Conservation (phyloP, 1,140 invertebrate species). For the Drosophila ambigua region DNA sequence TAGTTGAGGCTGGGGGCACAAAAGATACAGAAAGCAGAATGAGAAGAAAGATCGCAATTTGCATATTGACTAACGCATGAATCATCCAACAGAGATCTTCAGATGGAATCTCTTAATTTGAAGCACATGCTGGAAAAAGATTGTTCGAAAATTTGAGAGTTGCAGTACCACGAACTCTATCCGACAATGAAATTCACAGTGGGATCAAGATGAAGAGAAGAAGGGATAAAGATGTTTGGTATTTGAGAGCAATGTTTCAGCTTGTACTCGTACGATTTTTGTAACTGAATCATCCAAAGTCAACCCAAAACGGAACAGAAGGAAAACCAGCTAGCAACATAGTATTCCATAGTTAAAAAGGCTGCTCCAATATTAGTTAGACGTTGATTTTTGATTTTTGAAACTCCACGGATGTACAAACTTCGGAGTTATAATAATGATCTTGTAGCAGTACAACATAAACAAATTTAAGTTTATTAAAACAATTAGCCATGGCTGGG, state of each 20-base stretch:
- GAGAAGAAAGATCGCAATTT: conserved; percentile 24
- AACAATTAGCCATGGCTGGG: conserved; percentile 31
- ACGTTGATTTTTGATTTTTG: not conserved
- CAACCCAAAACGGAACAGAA: too few species aligned
- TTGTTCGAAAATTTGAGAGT: not conserved
- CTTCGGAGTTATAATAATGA: not conserved
- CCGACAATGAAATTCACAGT: too few species aligned
- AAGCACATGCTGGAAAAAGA: conserved; percentile 53
- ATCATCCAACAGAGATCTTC: conserved; percentile 37
- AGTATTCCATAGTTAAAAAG: too few species aligned
- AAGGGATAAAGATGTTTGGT: too few species aligned
- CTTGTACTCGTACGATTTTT: too few species aligned
- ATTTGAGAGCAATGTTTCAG: too few species aligned
- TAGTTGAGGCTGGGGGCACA: conserved; percentile 44
- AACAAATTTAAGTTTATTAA: conserved; percentile 19
- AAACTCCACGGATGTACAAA: not conserved
- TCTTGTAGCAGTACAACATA: conserved; percentile 24
- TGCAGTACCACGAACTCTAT: conserved; percentile 16
- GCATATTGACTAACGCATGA: conserved; percentile 48
- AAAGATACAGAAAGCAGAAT: conserved; percentile 8
- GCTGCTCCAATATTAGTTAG: too few species aligned
- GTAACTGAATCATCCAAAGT: too few species aligned
- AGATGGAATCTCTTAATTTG: conserved; percentile 73
- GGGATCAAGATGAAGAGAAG: too few species aligned
- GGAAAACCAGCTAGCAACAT: too few species aligned